Conservation (phyloP, 2,113 vertebrate genomes). For the Tupaia chinensis region DNA sequence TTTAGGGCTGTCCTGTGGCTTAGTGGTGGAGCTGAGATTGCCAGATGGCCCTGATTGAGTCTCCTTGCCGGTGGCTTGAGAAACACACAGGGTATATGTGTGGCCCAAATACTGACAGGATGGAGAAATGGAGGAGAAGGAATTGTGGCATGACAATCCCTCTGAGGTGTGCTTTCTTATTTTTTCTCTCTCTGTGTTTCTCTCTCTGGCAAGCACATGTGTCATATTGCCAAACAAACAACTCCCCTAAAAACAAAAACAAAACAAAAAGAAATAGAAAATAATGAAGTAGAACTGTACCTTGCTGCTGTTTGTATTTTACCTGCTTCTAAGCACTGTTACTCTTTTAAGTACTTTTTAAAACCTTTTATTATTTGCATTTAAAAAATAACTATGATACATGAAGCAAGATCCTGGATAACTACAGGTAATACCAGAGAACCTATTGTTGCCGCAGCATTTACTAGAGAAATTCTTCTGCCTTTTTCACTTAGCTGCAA, state of each 20-base stretch:
- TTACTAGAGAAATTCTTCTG: conserved; percentile 21
- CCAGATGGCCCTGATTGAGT: no score
- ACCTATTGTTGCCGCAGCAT: neutral
- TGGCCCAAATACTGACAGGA: no score
- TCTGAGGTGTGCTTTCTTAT: no score
- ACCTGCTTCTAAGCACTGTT: neutral
- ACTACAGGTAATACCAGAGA: neutral
- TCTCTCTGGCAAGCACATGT: no score
- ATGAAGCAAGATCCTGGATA: neutral
- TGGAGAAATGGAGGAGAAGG: no score
- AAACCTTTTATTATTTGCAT: neutral
- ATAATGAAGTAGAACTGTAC: neutral
- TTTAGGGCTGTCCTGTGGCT: neutral
- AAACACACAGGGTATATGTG: no score
- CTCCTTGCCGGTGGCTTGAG: no score
- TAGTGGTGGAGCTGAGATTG: no score
- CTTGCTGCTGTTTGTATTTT: neutral
- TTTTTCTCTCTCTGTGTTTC: no score
- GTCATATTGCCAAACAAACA: no score
- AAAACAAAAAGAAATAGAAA: neutral
- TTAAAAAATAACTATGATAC: neutral
- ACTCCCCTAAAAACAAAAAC: no score
- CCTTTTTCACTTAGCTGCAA: conserved; percentile 1
- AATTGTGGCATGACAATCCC: no score
- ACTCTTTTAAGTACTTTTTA: neutral